These are phyloP conservation scores for Pocota personata DNA, from an alignment of 2,888 invertebrate species.

Conservation along the genomic window DNA sequence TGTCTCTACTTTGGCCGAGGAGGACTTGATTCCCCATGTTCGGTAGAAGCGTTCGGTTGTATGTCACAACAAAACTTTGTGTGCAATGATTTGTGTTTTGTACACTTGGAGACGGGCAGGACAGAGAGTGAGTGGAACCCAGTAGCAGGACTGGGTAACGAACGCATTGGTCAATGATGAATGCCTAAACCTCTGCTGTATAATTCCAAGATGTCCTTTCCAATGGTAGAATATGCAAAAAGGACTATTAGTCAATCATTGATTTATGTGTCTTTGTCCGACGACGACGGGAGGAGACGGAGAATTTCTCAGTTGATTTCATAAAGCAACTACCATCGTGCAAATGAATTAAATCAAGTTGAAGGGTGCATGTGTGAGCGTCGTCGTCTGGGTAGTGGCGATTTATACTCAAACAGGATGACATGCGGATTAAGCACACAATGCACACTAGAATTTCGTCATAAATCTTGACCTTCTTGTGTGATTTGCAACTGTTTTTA, in stretches of 20 bases:
- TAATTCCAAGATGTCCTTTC: conserved; percentile 69
- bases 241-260: conserved; percentile 74
- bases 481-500: conserved; percentile 72
- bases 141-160: conserved; percentile 16
- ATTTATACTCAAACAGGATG: conserved; percentile 69
- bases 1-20: conserved; percentile 7
- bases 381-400: conserved; percentile 44
- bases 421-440: conserved; percentile 69
- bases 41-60: conserved; percentile 4
- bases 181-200: conserved; percentile 61
- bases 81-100: conserved; percentile 67
- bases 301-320: conserved; percentile 70
- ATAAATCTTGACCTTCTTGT: conserved; percentile 72
- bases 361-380: conserved; percentile 59
- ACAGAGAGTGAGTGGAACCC: background rate
- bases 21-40: conserved; percentile 20
- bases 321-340: conserved; percentile 68
- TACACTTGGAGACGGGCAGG: conserved; percentile 52
- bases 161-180: conserved; percentile 68
- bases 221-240: conserved; percentile 68
- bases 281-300: conserved; percentile 16
- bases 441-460: conserved; percentile 65
- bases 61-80: conserved; percentile 59
- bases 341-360: conserved; percentile 72
- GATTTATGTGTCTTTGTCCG: conserved; percentile 69